Evolutionary conservation across 2,797 vertebrate species (phyloP), one percentile per base, ranked within the genome.

Genomic region (Danio aesculapii): DNA sequence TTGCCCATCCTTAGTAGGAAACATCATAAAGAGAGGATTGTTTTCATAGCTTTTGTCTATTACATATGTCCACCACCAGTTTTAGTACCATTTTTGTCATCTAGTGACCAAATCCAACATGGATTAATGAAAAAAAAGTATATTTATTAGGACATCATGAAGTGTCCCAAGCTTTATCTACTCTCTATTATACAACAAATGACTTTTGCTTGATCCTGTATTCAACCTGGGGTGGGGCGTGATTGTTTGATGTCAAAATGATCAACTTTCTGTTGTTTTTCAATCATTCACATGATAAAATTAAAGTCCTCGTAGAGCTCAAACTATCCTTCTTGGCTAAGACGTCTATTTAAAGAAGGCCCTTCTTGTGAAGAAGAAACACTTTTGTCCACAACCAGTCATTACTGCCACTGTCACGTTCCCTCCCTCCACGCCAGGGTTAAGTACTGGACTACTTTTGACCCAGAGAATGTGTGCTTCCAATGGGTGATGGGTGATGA

Each of bases 401-500:
- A 84, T 86, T 86, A 86, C 77, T 66, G 77, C 58, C 58, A 67
- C 49, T 78, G 79, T 79, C 69, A 75, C 83, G 69, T 67, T 81
- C 50, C 17, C 77, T 71, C 77, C 62, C 66, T 58, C 17, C 55
- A 80, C 13, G 50, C 59, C 47, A 55, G 67, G 79, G 69, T 77
- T 75, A 74, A 71, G 50, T 78, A 73, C 39, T 57, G 63, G 77
- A 53, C 57, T 44, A 41, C 50, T 83, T 81, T 61, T 83, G 83
- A 78, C 69, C 77, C 79, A 58, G n/a, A 58, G 67, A 73, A 52
- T 6, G 3, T 52, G 77, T n/a, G 10, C 49, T 59, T 2, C 8
- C 66, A 44, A 67, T 67, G 70, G 62, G 39, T 55, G 41, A 69
- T 13, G 5, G 81, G 63, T 77, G 83, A 81, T 77, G 62, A 72